A percentile compares a stretch with the other conserved stretches of the same genome.
Evolutionary conservation across 2,888 invertebrate species (phyloP).

Genomic region (Perizoma flavofasciatum): DNA sequence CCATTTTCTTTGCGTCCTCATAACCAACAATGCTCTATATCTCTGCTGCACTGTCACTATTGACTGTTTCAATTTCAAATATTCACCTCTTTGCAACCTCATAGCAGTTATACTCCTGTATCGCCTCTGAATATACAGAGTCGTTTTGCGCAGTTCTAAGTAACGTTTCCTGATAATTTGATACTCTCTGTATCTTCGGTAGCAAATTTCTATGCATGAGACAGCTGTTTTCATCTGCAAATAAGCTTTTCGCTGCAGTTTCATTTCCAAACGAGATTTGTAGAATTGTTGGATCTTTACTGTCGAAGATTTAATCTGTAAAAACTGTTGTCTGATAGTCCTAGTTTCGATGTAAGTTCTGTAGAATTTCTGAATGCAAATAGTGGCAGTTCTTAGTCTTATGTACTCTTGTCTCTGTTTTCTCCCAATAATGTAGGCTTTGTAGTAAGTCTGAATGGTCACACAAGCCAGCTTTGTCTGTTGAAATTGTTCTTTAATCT

Average conservation of each 20-base stretch:
- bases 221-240: conserved; percentile 51
- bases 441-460: conserved; percentile 73
- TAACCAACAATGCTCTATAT: conserved; percentile 61
- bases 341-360: conserved; percentile 61
- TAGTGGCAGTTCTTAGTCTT: conserved; percentile 59
- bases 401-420: conserved; percentile 60
- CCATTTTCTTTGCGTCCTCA: conserved; percentile 53
- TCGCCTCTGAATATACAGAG: conserved; percentile 66
- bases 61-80: conserved; percentile 53
- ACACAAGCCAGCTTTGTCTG: conserved; percentile 61
- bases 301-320: conserved; percentile 51
- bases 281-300: conserved; percentile 58
- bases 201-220: conserved; percentile 39
- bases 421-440: conserved; percentile 58
- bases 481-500: conserved; percentile 52
- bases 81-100: conserved; percentile 61
- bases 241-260: conserved; percentile 48
- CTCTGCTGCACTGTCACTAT: conserved; percentile 61
- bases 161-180: conserved; percentile 58
- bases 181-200: conserved; percentile 52
- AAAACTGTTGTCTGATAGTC: conserved; percentile 52
- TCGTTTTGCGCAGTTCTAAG: conserved; percentile 59
- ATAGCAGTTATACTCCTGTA: conserved; percentile 61
- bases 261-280: conserved; percentile 54
- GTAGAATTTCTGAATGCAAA: conserved; percentile 64